Base-by-base conservation (phyloP, 2,113 vertebrate genomes). In the Nesoenas mayeri region DNA sequence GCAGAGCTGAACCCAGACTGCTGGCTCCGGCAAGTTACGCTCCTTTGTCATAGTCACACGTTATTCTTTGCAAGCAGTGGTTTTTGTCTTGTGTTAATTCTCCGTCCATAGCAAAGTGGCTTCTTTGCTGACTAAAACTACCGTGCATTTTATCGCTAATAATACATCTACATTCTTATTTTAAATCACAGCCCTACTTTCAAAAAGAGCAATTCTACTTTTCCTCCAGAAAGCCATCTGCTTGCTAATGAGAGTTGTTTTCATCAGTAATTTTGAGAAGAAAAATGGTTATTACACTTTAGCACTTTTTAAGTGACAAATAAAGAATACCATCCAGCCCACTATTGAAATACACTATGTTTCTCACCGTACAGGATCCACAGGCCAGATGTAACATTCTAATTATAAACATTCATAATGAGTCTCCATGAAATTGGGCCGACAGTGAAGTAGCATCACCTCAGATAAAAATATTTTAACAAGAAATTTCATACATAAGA, bases 181-280 rank as follows among this genome's bases (percentile, higher is more conserved):
- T 97, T 88, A 94, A 95, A 97, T 91, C 74, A 92, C 53, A 94
- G 87, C 44, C 80, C 80, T 67, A 10, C 57, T 97, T 97, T 95
- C 79, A 66, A 88, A 95, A 96, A 88, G 40, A 95, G 34, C 51
- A 74, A 95, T 94, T 95, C 60, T 22, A 79, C 96, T 71, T 96
- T 95, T 92, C 91, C 96, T 91, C 74, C 89, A 89, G 95, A 97
- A 95, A 91, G 87, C 90, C 85, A 97, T 96, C 96, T 97, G 89
- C 78, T 91, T 96, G 91, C 91, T 97, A 96, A 96, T 89, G 85
- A 96, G 79, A 91, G 85, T 25, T 67, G 60, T 93, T 92, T 91
- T 95, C 85, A 86, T 89, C 15, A 50, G 79, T 92, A 95, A 96
- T 95, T 97, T 64, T 85, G 78, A 94, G 87, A 85, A 88, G 62